Base-by-base conservation (phyloP, 92 coral and sea anemone species). In the Bergia sp. region DNA sequence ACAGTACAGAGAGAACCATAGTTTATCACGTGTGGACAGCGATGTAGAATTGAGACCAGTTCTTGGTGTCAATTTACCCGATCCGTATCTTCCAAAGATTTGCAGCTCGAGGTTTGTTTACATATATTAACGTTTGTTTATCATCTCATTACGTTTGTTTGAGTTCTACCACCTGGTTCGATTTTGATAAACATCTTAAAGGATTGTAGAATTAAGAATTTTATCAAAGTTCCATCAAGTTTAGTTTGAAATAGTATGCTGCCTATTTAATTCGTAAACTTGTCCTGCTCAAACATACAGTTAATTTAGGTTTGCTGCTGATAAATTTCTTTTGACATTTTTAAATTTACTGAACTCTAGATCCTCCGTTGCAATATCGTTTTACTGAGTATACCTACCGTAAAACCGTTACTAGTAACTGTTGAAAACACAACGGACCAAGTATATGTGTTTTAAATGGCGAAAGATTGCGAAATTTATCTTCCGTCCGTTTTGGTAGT, bases 1-100 rank as follows among this genome's bases (percentile, higher is more conserved):
- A 50, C 98, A 97, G 74, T 97, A 97, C 90, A 93, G 99, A 11
- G 96, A 93, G 74, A 96, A 94, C 49, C 96, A 96, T 81, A 69
- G 95, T 37, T 86, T 93, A 37, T 87, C 94, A 3, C 89, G 89
- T 45, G 78, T 94, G 90, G 96, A 89, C 43, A 89, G 89, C 45
- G 98, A 92, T 55, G 58, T 86, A 16, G 94, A 90, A 79, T 58
- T 87, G 77, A 83, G 85, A n/a, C 95, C 98, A 2, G 94, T 94
- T 20, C 88, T 95, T 64, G 98, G 98, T 3, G 88, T 95, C 8
- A 91, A 95, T 79, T 89, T 94, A 0, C 98, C 98, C 11, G 98
- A 95, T 82, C 98, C 98, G 0, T 95, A 95, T 77, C 88, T 95
- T 29, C 98, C 96, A 15, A 95, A 92, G 90, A 92, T 95, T 57